Conservation (phyloP, 1,140 invertebrate genomes). For the Cyclargus thomasi region DNA sequence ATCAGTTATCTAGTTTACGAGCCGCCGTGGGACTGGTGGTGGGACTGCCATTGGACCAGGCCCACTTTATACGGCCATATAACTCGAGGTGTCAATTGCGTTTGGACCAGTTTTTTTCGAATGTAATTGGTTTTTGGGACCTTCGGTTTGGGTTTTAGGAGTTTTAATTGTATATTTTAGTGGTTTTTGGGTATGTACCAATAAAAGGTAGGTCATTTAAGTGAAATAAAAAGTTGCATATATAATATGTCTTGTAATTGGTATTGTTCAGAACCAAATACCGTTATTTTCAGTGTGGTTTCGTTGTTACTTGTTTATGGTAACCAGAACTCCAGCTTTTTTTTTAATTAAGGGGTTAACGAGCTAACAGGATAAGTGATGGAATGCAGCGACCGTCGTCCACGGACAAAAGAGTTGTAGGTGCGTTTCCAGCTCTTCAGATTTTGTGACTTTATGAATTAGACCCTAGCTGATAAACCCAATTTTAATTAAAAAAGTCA, state of each 20-base stretch:
- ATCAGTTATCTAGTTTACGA: constrained; percentile 49
- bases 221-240: too few species aligned
- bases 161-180: not conserved
- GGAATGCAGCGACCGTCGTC: too few species aligned
- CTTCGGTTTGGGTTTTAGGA: not conserved
- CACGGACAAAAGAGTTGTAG: too few species aligned
- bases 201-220: not conserved
- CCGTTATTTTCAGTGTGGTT: too few species aligned
- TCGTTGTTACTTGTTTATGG: too few species aligned
- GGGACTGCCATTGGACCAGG: constrained; percentile 29
- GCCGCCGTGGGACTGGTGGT: constrained; percentile 43
- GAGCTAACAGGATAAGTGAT: too few species aligned
- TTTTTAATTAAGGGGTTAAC: too few species aligned
- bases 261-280: too few species aligned
- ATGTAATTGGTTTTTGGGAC: constrained; percentile 10
- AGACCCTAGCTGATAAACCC: not conserved
- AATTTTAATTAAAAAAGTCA: not conserved
- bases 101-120: not conserved
- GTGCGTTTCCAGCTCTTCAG: too few species aligned
- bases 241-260: too few species aligned
- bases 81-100: constrained; percentile 50
- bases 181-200: not conserved
- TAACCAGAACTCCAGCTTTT: too few species aligned
- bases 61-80: constrained; percentile 37
- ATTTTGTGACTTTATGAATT: not conserved